A percentile compares a stretch with the other conserved stretches of the same genome.
These are phyloP conservation scores for Cataglyphis hispanica DNA, from an alignment of 1,140 invertebrate genomes.

Conservation along the genomic window DNA sequence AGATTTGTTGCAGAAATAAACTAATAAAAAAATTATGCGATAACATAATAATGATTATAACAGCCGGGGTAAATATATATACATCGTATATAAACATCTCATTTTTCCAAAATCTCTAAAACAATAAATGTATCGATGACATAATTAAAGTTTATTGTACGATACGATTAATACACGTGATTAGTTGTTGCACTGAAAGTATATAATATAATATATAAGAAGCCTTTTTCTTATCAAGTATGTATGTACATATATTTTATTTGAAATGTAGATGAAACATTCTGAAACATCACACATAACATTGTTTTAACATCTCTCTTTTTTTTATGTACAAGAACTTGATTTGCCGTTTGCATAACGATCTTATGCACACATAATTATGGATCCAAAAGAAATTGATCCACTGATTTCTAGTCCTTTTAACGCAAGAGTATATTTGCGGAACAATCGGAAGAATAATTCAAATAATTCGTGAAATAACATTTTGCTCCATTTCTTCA, in stretches of 20 bases:
- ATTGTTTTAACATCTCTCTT: conserved; percentile 35
- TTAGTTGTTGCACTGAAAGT: conserved; percentile 11
- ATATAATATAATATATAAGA: conserved; percentile 10
- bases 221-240: conserved; percentile 42
- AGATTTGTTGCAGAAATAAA: not conserved
- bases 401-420: not conserved
- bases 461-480: not conserved
- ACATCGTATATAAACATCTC: not conserved
- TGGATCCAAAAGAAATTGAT: not conserved
- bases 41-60: not conserved
- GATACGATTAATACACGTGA: conserved; percentile 30
- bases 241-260: conserved; percentile 58
- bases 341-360: not conserved
- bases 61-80: not conserved
- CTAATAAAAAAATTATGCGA: not conserved
- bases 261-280: conserved; percentile 32
- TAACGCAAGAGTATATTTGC: not conserved
- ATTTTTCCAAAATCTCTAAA: conserved; percentile 1
- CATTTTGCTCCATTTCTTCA: conserved; percentile 4
- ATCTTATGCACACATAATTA: not conserved
- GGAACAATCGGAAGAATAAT: not conserved
- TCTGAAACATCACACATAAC: conserved; percentile 29
- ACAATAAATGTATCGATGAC: conserved; percentile 28
- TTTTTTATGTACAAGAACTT: conserved; percentile 37
- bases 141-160: conserved; percentile 42